These are phyloP conservation scores for Saguinus imperator DNA, from an alignment of 2,113 vertebrate genomes.

Conservation along the genomic window DNA sequence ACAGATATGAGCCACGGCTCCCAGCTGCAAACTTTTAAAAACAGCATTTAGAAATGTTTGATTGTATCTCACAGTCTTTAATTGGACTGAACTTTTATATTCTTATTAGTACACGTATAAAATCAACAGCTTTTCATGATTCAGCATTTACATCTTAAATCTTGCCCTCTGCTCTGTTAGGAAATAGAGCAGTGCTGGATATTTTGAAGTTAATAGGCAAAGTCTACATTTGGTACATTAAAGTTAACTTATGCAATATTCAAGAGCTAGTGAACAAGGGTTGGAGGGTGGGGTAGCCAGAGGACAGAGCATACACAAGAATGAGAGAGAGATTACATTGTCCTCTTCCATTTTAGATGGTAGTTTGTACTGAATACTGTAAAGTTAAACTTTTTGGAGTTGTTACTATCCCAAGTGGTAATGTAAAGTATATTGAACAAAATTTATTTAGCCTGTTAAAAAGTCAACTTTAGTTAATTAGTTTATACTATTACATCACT, in stretches of 20 bases:
- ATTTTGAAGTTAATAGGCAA: not conserved
- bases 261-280: not conserved
- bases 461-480: conserved; percentile 86
- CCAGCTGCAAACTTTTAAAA: conserved; percentile 22
- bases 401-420: conserved; percentile 85
- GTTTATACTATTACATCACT: conserved; percentile 86
- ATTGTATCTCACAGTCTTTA: conserved; percentile 47
- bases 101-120: conserved; percentile 62
- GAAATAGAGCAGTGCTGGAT: conserved; percentile 8
- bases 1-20: no score
- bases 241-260: not conserved
- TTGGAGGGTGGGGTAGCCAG: no score
- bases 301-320: no score
- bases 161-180: not conserved
- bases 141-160: conserved; percentile 59
- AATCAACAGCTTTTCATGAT: conserved; percentile 65
- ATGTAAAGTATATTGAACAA: conserved; percentile 87
- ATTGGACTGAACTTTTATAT: conserved; percentile 60
- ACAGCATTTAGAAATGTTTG: conserved; percentile 49
- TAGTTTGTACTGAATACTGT: conserved; percentile 82
- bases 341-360: conserved; percentile 73
- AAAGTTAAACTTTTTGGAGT: conserved; percentile 84
- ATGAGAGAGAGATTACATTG: conserved; percentile 41
- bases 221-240: not conserved
- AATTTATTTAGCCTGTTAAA: conserved; percentile 88